Base-by-base conservation (phyloP, 1,140 invertebrate genomes). In the Trichogramma pretiosum region DNA sequence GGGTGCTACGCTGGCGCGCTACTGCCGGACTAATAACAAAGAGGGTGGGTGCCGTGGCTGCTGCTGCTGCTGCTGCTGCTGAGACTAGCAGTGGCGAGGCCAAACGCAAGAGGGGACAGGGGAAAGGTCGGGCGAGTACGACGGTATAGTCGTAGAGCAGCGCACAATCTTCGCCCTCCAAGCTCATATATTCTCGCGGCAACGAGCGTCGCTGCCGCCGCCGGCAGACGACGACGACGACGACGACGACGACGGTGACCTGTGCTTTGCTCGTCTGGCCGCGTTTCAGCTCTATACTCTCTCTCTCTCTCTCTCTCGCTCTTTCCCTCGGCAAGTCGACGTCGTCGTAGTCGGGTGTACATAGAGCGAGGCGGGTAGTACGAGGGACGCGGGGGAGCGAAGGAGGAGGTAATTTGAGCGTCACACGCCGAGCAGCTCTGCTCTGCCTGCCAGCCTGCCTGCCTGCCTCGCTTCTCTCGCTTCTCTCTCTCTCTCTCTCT, bases 381-480 rank as follows among this genome's bases (percentile, higher is more conserved):
- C 13, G 42, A 17, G 38, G 14, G 52, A 43, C 35, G 33, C 42
- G 40, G 23, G 46, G 46, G 50, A n/a, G n/a, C n/a, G 53, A 53
- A 54, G 52, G 51, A 56, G 46, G 55, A 50, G 58, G 56, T 67
- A 70, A 68, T 70, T 68, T 68, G 66, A 68, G 66, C 66, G 66
- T 68, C 65, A 68, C 67, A 68, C 66, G 66, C 64, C 62, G 64
- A 68, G 67, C 61, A 60, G 65, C 30, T 50, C 57, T 52, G 13
- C 32, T 43, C 35, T 38, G 55, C 52, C 55, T 26, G 16, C 32
- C n/a, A 60, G 60, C 61, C 56, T 59, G 61, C 58, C 56, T 54
- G 56, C 16, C 42, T 48, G 47, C 47, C 35, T 28, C 44, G 34
- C 41, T 50, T 50, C 40, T 57, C 32, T 45, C 45, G 36, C 38